Evolutionary conservation across 2,797 vertebrate species (phyloP), one percentile per base, ranked within the genome.

Genomic region (Argya squamiceps): DNA sequence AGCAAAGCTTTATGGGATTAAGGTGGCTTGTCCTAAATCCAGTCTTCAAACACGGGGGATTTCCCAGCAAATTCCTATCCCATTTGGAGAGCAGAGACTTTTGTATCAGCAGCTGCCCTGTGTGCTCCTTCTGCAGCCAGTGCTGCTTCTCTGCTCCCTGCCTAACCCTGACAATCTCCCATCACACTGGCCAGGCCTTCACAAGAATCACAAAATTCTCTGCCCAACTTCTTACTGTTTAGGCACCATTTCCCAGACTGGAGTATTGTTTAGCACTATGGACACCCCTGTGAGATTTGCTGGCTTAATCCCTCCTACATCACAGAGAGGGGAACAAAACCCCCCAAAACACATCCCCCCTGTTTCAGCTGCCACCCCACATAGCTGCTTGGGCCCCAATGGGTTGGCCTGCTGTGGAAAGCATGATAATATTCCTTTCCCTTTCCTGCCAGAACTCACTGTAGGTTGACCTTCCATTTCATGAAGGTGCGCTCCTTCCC

Each of bases 391-490:
- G 21, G 47, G 21, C 18, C 23, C 43, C 32, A n/a, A 3, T 50
- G 41, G 46, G 52, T 73, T 8, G 6, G 9, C 53, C 52, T 86
- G 90, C 74, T 65, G 78, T 43, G n/a, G 68, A 71, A 91, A 77
- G n/a, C 11, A 3, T 32, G 43, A 37, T 17, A 60, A 56, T 17
- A 32, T 9, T 20, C 32, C 5, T 9, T 50, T 53, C 53, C 65
- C 4, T 46, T 36, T 59, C 34, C 82, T 32, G 30, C 11, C 2
- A 14, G 43, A 84, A 92, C 97, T 80, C 97, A 99, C 99, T 88
- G 95, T 7, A 98, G 70, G 96, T 98, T 99, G 85, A 99, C 96
- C 80, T 98, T 97, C 99, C 99, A 99, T 47, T 98, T 98, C 73
- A 98, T 93, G 8, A 98, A 98, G 0, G 98, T 98, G 89, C 96